These are phyloP conservation scores for Resseliella maxima DNA, from an alignment of 2,888 invertebrate genomes.

Conservation along the genomic window DNA sequence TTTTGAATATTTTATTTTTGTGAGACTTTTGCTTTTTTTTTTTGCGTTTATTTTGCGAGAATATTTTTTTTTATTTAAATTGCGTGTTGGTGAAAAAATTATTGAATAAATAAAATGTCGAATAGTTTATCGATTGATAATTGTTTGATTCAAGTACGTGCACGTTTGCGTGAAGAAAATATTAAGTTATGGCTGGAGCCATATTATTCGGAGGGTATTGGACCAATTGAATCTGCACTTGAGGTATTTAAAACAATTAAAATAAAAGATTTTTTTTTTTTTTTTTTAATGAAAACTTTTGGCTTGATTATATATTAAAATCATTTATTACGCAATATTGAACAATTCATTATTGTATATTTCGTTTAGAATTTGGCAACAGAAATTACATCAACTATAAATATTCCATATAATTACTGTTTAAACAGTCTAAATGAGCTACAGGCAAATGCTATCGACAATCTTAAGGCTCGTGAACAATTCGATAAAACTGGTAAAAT, in stretches of 20 bases:
- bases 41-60: background rate
- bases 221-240: slow-evolving; percentile 67
- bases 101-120: slow-evolving; percentile 38
- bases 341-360: background rate
- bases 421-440: slow-evolving; percentile 74
- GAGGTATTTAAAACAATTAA: slow-evolving; percentile 62
- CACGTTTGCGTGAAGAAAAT: slow-evolving; percentile 74
- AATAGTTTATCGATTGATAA: slow-evolving; percentile 68
- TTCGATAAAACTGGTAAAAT: slow-evolving; percentile 72
- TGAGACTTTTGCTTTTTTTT: too few species aligned
- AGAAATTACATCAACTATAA: slow-evolving; percentile 71
- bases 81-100: background rate
- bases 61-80: background rate
- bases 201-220: slow-evolving; percentile 71
- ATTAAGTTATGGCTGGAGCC: slow-evolving; percentile 83
- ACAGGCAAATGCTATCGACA: slow-evolving; percentile 77
- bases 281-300: slow-evolving; percentile 46
- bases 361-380: slow-evolving; percentile 72
- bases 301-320: background rate
- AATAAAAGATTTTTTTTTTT: slow-evolving; percentile 8
- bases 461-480: slow-evolving; percentile 76
- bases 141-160: slow-evolving; percentile 74
- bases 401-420: slow-evolving; percentile 70
- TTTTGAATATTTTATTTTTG: background rate
- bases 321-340: background rate